Evolutionary conservation across 2,888 invertebrate genomes (phyloP), one percentile per base, ranked within the genome.

Genomic region (Drosophila rubida): DNA sequence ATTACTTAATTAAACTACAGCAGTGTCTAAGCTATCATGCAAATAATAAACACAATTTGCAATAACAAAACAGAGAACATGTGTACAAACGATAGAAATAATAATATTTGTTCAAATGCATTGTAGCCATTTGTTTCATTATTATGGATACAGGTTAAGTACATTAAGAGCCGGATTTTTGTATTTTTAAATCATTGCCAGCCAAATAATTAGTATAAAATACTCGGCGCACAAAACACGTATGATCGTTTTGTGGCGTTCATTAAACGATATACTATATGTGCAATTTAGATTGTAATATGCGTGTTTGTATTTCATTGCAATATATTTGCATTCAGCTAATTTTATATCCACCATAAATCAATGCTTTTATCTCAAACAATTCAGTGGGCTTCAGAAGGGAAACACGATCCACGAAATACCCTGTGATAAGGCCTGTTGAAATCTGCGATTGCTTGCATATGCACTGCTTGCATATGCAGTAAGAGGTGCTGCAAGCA

Each of bases 271-370:
- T 19, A 13, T 51, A 14, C 23, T 19, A 25, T 39, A 16, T 11
- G 39, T 37, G 35, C 35, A 6, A 32, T n/a, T 4, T 14, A 39
- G 25, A 37, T 6, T 16, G 39, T 16, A 39, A 50, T n/a, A n/a
- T 39, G 25, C n/a, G 51, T 51, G 25, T 51, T 27, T 11, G 39
- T 9, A 19, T 53, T 51, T 42, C 19, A 19, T 41, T 41, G 51
- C 25, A 25, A 27, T 27, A 27, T 39, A 50, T 41, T 27, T 16
- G 16, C n/a, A 16, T 27, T 51, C 14, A 51, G n/a, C 25, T 25
- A 39, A 39, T 51, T 51, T 19, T 41, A 27, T 51, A 27, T 51
- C 25, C 14, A 51, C 19, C 30, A 41, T 53, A 53, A 53, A 53
- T 42, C 51, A 53, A 53, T 53, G 41, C 27, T 6, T 9, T 53